phyloP scores from a whole-genome alignment of 30 jellyfish, hydroid and myxozoan species.

The Aurelia sp. region DNA sequence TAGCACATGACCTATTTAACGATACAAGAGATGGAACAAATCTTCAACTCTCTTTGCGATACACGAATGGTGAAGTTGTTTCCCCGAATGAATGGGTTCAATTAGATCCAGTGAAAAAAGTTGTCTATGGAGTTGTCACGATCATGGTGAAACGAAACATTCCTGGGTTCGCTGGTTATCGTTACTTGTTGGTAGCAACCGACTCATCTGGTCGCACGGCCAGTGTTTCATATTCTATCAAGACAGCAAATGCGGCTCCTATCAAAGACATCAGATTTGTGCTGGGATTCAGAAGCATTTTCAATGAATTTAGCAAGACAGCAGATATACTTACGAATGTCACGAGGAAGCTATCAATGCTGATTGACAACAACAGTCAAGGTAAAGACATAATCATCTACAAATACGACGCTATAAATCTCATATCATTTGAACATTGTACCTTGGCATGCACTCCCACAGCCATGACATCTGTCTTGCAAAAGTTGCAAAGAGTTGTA shows the following conservation, averaged over 20 bases:
- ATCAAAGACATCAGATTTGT: conserved; percentile 50
- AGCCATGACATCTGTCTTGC: conserved; percentile 25
- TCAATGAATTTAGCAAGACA: conserved; percentile 31
- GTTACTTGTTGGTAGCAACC: conserved; percentile 76
- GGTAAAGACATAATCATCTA: conserved; percentile 42
- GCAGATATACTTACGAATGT: conserved; percentile 60
- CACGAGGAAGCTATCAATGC: conserved; percentile 42
- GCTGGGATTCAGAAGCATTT: conserved; percentile 64
- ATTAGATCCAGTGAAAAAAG: conserved; percentile 56
- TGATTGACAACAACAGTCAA: conserved; percentile 3
- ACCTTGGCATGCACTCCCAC: conserved; percentile 68
- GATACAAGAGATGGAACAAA: conserved; percentile 77
- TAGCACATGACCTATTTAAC: conserved; percentile 39
- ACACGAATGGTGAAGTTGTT: conserved; percentile 63
- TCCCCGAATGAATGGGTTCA: conserved; percentile 91
- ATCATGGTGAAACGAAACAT: conserved; percentile 38
- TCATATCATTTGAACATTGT: conserved; percentile 69
- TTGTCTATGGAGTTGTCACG: conserved; percentile 82
- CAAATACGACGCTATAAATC: conserved; percentile 46
- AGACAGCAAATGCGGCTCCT: conserved; percentile 57
- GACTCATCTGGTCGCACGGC: conserved; percentile 97
- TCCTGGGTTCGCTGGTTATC: conserved; percentile 55
- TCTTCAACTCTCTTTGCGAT: conserved; percentile 33
- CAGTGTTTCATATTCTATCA: conserved; percentile 72
- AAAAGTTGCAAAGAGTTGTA: conserved; percentile 58